Evolutionary conservation across 2,113 vertebrate species (phyloP), one percentile per base, ranked within the genome.

Genomic region (Ardeotis arabs): DNA sequence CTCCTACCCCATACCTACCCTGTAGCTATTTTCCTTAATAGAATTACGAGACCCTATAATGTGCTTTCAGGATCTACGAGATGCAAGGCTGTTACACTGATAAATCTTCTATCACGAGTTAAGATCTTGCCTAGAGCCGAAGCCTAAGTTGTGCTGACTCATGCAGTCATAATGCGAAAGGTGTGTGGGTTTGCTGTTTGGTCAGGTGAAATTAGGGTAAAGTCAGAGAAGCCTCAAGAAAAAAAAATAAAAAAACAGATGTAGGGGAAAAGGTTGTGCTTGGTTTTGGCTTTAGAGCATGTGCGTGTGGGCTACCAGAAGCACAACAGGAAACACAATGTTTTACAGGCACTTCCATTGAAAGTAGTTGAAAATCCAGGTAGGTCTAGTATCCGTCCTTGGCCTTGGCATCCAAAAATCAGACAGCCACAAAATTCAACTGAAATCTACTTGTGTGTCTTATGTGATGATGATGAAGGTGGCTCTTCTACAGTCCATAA

Each of bases 371-470:
- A 58, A 90, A 92, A 83, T 41, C 24, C 35, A 37, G 15, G 55
- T 25, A 31, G 23, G 20, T 70, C 55, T 66, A 41, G 5, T 81
- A 14, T 52, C 39, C 3, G 1, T 4, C 49, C 78, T 47, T 37
- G n/a, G 63, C 45, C 84, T 77, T 60, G 35, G 23, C 44, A 66
- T 74, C 29, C 17, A 45, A 35, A 94, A 67, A 29, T 60, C 49
- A 52, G 35, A 10, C 24, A 66, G 12, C 18, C 47, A 35, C n/a
- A 37, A 47, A 73, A 41, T 85, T 62, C 25, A 50, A 6, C 44
- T 92, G 55, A 19, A 77, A 89, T 58, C 45, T n/a, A 17, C 7
- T n/a, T 68, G 20, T 22, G 10, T 0, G 0, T 80, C 3, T 0
- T 55, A 27, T 10, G 19, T 7, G n/a, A 10, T 81, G 14, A 35